These are phyloP conservation scores for Erythrolamprus reginae DNA, from an alignment of 2,113 vertebrate genomes.

Conservation along the genomic window DNA sequence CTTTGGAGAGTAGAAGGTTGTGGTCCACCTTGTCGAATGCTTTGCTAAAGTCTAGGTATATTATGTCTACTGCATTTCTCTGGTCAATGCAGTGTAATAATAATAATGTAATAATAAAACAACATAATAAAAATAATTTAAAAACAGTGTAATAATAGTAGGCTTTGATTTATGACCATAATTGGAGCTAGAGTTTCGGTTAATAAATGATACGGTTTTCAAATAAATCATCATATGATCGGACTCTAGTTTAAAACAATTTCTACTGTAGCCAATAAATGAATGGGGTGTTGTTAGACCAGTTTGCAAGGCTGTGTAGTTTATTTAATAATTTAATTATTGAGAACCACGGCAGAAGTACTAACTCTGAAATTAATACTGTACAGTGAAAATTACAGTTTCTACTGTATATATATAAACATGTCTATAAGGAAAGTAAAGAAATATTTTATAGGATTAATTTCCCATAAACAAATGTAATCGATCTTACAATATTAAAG, in stretches of 20 bases:
- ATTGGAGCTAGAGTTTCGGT: neutral
- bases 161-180: neutral
- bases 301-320: neutral
- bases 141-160: too few species aligned
- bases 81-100: too few species aligned
- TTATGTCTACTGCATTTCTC: too few species aligned
- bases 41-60: too few species aligned
- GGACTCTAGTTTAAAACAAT: neutral
- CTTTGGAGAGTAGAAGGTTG: too few species aligned
- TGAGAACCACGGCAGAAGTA: neutral
- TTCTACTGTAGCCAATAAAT: neutral
- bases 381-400: neutral
- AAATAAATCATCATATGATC: neutral
- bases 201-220: neutral
- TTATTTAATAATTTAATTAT: neutral
- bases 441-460: neutral
- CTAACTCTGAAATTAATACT: neutral
- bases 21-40: too few species aligned
- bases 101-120: too few species aligned
- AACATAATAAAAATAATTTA: too few species aligned
- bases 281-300: neutral
- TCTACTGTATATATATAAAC: neutral
- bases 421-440: neutral
- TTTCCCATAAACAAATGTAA: neutral
- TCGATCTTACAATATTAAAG: neutral